Conservation (phyloP, 2,888 invertebrate species). For the Nomada lathburiana region DNA sequence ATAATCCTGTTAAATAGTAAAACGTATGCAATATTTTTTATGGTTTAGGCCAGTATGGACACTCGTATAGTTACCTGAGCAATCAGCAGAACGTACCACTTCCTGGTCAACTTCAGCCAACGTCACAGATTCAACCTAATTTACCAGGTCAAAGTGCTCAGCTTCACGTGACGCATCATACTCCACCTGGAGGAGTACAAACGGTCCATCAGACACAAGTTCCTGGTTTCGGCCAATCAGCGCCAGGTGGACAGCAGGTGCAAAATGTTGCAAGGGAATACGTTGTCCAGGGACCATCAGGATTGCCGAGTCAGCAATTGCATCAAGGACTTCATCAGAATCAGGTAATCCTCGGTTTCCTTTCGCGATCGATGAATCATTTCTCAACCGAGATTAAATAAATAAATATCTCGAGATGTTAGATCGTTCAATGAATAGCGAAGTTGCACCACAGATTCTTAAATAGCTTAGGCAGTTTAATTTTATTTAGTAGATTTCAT, state of each 20-base stretch:
- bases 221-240: conserved; percentile 76
- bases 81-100: conserved; percentile 77
- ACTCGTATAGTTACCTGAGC: conserved; percentile 78
- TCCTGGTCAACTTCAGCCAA: conserved; percentile 81
- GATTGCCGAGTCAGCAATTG: conserved; percentile 73
- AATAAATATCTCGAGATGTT: no score
- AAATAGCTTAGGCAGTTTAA: no score
- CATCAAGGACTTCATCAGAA: conserved; percentile 77
- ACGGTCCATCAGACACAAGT: conserved; percentile 82
- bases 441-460: no score
- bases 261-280: conserved; percentile 78
- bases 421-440: no score
- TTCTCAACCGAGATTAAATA: not conserved
- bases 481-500: no score
- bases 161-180: conserved; percentile 81
- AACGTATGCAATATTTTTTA: not conserved
- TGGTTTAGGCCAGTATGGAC: conserved; percentile 75
- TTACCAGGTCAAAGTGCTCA: conserved; percentile 82
- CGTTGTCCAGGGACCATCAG: conserved; percentile 74
- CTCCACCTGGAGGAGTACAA: conserved; percentile 81
- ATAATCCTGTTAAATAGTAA: no score
- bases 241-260: conserved; percentile 73
- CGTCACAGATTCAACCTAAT: conserved; percentile 78
- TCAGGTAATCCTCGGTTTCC: conserved; percentile 65
- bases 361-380: not conserved